Percentiles rank a stretch among this genome's conserved stretches.
phyloP scores from a whole-genome alignment of 2,888 invertebrate species.

The Heliconius hortense region DNA sequence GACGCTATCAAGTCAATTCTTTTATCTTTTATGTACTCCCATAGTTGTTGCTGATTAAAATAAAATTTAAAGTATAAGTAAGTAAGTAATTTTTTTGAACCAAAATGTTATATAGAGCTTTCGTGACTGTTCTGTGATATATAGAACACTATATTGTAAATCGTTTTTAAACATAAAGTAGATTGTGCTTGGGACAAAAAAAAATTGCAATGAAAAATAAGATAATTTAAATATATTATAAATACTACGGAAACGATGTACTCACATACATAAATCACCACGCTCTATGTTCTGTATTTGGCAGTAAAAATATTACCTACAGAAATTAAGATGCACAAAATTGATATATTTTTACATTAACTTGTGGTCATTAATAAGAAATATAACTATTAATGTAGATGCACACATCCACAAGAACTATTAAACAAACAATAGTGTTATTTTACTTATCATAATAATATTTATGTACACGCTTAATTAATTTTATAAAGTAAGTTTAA shows the following conservation, averaged over 20 bases:
- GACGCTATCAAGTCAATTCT: constrained; percentile 84
- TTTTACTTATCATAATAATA: neutral
- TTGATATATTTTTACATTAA: neutral
- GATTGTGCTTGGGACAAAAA: neutral
- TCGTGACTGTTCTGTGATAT: too few species aligned
- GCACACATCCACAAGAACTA: neutral
- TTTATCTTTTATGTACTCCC: constrained; percentile 82
- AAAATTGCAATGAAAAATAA: neutral
- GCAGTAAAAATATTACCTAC: neutral
- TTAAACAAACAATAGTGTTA: neutral
- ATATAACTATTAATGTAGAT: neutral
- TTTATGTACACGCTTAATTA: neutral
- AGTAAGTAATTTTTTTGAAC: too few species aligned
- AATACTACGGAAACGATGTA: too few species aligned
- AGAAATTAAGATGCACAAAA: neutral
- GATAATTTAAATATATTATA: too few species aligned
- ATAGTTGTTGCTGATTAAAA: constrained; percentile 78
- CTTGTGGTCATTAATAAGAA: neutral
- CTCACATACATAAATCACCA: too few species aligned
- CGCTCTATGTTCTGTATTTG: neutral
- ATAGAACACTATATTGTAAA: neutral
- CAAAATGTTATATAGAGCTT: too few species aligned
- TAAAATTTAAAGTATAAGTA: neutral
- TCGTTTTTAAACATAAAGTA: neutral
- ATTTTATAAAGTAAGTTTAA: neutral